Base-by-base conservation (phyloP, 2,113 vertebrate genomes). In the Phycodurus eques region DNA sequence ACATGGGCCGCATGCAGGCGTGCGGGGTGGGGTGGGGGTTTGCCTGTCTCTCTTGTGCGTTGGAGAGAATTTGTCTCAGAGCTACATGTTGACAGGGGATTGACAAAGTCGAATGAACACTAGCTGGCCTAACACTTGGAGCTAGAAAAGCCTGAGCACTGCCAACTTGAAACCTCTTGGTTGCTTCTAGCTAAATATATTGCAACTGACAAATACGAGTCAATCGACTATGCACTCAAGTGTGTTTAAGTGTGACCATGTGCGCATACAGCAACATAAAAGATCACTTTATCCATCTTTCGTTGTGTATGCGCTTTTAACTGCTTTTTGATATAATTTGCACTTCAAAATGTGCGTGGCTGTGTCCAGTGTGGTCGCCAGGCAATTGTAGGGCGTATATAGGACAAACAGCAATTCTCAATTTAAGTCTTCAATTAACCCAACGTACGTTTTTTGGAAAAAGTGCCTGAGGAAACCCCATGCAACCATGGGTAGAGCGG, bases 181-280 rank as follows among this genome's bases (percentile, higher is more conserved):
- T 86, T 63, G 88, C 92, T 92, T 75, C 74, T 76, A 87, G 93
- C 91, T 80, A 92, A 85, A 89, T 83, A 85, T 88, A 91, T 87
- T 85, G 83, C 87, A 91, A 91, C 89, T 92, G 92, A 92, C 91
- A 93, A 92, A 92, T 75, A 85, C 83, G 83, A 83, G 84, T 89
- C 90, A 90, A 88, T 88, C 88, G 81, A 86, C 86, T 83, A 81
- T 66, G 49, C 77, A 68, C 68, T 78, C 35, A 20, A 74, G 74
- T 74, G 73, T 80, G 67, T 79, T 69, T 82, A 68, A 70, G 31
- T 39, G 49, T 72, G 74, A 76, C 56, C 70, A 60, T 22, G 14
- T 72, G 72, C 51, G 6, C 72, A 66, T 46, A 69, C 39, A 46
- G 27, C 27, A 65, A 14, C n/a, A 46, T 4, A n/a, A 43, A 59